Base-by-base conservation (phyloP, 1,140 invertebrate genomes). In the Campoletis sonorensis region DNA sequence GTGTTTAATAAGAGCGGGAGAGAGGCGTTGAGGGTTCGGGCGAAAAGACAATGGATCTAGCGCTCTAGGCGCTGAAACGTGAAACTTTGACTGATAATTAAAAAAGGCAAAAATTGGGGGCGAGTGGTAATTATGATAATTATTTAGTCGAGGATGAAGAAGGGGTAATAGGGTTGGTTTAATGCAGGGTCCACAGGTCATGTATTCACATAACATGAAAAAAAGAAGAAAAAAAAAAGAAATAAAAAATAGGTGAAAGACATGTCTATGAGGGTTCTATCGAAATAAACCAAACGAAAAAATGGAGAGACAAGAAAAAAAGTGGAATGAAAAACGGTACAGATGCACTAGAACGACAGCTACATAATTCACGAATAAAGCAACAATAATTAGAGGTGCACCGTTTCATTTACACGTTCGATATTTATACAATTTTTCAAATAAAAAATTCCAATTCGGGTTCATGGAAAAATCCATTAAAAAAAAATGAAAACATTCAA, bases 291-390 rank as follows among this genome's bases (percentile, higher is more conserved):
- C 61, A 7, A n/a, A 21, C 7, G 40, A 45, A 45, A 11, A 45
- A 13, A 1, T 5, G 40, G 7, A 10, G 26, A 67, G 61, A 67
- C 1, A 67, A 67, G 3, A 67, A 27, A 26, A 26, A 67, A 23
- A 4, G 10, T 23, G 4, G 54, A 30, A 76, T 30, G n/a, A 58
- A 58, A 76, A 18, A 81, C 81, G 80, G 86, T 84, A 86, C 80
- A 80, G 80, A 85, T 84, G 86, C 85, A 87, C 80, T 87, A 86
- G 85, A 83, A 86, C 80, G 85, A 85, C 84, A 87, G 84, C 86
- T 84, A 84, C 85, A 87, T 84, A 83, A 87, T 72, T 84, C 85
- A 87, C 86, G 85, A 87, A 81, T 87, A 87, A 87, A 87, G 86
- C 86, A 85, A 87, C 86, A 86, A 79, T 85, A 85, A 87, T 87